Conservation (phyloP, 2,888 invertebrate genomes). For the Pyrocoelia pectoralis region DNA sequence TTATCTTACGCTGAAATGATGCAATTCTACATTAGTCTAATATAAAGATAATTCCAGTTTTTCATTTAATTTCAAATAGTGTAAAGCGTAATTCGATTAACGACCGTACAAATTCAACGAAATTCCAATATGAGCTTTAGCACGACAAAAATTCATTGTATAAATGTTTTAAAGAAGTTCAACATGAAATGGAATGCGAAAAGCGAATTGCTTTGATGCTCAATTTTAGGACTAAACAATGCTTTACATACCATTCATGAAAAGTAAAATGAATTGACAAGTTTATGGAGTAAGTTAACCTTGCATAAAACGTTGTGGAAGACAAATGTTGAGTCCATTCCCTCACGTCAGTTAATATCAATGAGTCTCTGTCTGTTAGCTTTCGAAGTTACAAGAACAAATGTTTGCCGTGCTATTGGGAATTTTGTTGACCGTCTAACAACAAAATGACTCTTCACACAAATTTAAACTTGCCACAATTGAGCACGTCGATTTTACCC, state of each 20-base stretch:
- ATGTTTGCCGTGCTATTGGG: conserved; percentile 27
- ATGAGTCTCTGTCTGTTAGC: conserved; percentile 20
- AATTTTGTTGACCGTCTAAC: conserved; percentile 24
- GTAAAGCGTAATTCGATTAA: no score
- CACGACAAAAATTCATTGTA: no score
- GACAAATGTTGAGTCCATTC: conserved; percentile 21
- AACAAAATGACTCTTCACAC: conserved; percentile 25
- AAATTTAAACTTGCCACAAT: conserved; percentile 23
- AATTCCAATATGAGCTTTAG: no score
- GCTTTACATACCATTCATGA: background rate
- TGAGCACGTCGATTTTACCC: conserved; percentile 14
- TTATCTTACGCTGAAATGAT: no score
- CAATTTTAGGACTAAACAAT: background rate
- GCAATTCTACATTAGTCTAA: no score
- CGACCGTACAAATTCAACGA: no score
- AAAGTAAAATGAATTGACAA: conserved; percentile 13
- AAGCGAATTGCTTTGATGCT: conserved; percentile 3
- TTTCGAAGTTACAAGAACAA: conserved; percentile 23
- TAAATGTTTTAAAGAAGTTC: no score
- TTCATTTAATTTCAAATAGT: no score
- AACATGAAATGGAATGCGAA: no score
- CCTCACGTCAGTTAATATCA: conserved; percentile 30
- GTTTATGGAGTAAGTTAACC: conserved; percentile 18
- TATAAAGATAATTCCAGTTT: no score
- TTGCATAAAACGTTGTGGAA: conserved; percentile 25